Base-by-base conservation (phyloP, 37 sponge, comb jelly and placozoan species). In the Haliclona indistincta region DNA sequence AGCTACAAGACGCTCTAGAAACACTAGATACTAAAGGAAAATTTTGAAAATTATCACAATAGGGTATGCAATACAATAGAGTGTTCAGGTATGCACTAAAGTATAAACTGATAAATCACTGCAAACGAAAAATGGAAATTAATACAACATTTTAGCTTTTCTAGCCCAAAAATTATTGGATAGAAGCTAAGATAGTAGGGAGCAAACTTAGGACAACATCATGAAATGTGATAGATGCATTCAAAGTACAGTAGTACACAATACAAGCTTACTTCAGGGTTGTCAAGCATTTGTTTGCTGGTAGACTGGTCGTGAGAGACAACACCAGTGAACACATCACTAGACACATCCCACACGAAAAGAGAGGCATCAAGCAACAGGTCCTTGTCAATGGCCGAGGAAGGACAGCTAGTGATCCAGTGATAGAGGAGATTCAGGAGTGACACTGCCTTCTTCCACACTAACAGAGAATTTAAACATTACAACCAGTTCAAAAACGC, bases 311-410 rank as follows among this genome's bases (percentile, higher is more conserved):
- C 43, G 32, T 76, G 77, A 19, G 77, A 70, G 43, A 42, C 33
- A 15, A 84, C 34, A 32, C 43, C 30, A 0, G 44, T 29, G 41
- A 75, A 63, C 13, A 56, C 70, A 32, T 70, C 69, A 22, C 55
- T 23, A 43, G 33, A 63, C 42, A 43, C 43, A 63, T 86, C 75
- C 87, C 87, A 86, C 15, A 74, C 36, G 3, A 78, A 10, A 60
- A 86, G n/a, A 17, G 43, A 32, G 17, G 63, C 43, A 61, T 86
- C 87, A 56, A 80, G 37, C 47, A 85, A 25, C 23, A 85, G 73
- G 58, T 85, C 86, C 71, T n/a, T 61, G 71, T 84, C 78, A 19
- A 20, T 40, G 23, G 63, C 10, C 40, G 23, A 4, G 4, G 22
- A 4, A 32, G 5, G 22, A 33, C 6, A 32, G 40, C 38, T 33